Evolutionary conservation across 1,140 invertebrate species (phyloP), one percentile per base, ranked within the genome.

Genomic region (Gryon sp.): DNA sequence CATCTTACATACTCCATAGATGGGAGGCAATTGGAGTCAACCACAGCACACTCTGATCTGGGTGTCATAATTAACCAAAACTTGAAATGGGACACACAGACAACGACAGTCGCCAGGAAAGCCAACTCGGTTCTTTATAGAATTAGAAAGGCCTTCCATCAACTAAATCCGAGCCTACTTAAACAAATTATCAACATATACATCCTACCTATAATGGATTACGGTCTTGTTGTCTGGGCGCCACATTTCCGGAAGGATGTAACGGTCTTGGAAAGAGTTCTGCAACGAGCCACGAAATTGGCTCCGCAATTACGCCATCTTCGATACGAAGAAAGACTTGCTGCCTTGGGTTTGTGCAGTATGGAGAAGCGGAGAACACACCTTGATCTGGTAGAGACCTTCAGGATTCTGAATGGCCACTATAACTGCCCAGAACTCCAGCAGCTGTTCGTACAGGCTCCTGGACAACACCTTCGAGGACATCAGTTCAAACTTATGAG

Each of bases 11-110:
- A n/a, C n/a, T n/a, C n/a, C n/a, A n/a, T n/a, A n/a, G n/a, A n/a
- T n/a, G n/a, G n/a, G n/a, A n/a, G n/a, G n/a, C n/a, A n/a, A n/a
- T n/a, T n/a, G n/a, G n/a, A n/a, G n/a, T n/a, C n/a, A n/a, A n/a
- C n/a, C 11, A 46, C 5, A n/a, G 16, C 24, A n/a, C 43, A 46
- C 26, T 2, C 7, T 1, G 46, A 50, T 32, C 28, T 50, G 46
- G 46, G 46, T 4, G 9, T 43, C 4, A 43, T 32, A 15, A 32
- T 50, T 3, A 34, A 11, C 1, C n/a, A 22, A 2, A 3, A 9
- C 15, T 11, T 46, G 11, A 46, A 28, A 9, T 46, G 20, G 43
- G 24, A 46, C 2, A 2, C 4, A 7, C 41, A 45, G 4, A 5
- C 11, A 2, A 6, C 19, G 1, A 1, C 14, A 2, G 14, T 26